Evolutionary conservation across 1,140 invertebrate species (phyloP).

Genomic region (Tachypleus tridentatus): DNA sequence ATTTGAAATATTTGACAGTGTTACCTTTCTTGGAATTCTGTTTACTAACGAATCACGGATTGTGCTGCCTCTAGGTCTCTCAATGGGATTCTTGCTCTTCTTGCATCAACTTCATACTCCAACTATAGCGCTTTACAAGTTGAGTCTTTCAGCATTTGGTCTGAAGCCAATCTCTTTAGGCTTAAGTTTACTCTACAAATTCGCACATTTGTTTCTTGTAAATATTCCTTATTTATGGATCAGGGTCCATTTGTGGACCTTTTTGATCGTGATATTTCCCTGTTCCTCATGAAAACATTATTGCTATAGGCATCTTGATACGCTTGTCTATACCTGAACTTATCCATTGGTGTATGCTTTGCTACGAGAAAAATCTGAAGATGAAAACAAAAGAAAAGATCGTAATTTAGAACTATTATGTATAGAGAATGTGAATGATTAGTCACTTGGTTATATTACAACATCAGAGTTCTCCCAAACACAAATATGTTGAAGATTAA

Average conservation of each 20-base stretch:
- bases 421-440: no score
- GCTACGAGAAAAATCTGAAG: no score
- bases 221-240: constrained; percentile 45
- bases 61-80: constrained; percentile 32
- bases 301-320: constrained; percentile 37
- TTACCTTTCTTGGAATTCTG: constrained; percentile 37
- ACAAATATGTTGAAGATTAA: no score
- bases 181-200: constrained; percentile 33
- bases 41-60: constrained; percentile 25
- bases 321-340: constrained; percentile 34
- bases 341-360: constrained; percentile 6
- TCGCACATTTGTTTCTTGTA: constrained; percentile 37
- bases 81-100: constrained; percentile 38
- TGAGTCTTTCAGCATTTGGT: constrained; percentile 36
- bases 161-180: constrained; percentile 22
- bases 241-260: constrained; percentile 42
- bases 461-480: no score
- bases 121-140: constrained; percentile 41
- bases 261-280: constrained; percentile 36
- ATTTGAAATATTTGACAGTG: constrained; percentile 45
- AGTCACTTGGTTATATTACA: no score
- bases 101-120: constrained; percentile 44
- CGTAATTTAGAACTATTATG: no score
- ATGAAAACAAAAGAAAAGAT: no score
- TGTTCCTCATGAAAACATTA: constrained; percentile 49